These are phyloP conservation scores for Myotis planiceps DNA, from an alignment of 2,797 vertebrate genomes.

Conservation along the genomic window DNA sequence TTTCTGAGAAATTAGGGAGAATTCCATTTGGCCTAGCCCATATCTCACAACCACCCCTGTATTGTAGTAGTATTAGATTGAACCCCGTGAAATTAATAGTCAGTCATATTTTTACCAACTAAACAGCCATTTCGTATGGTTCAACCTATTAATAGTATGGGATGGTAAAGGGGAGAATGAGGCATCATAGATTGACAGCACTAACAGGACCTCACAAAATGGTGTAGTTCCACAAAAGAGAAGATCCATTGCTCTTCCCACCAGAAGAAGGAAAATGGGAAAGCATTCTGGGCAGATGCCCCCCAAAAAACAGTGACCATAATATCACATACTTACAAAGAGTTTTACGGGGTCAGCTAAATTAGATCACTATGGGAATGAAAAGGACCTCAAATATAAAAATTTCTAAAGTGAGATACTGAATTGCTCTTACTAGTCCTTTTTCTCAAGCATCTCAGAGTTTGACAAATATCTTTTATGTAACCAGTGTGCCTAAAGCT, in stretches of 20 bases:
- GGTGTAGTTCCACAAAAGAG: neutral
- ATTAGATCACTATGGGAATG: neutral
- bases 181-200: neutral
- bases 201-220: neutral
- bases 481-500: neutral
- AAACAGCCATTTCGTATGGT: neutral
- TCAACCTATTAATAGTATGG: neutral
- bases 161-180: neutral
- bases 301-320: neutral
- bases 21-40: neutral
- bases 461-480: neutral
- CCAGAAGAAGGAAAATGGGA: neutral
- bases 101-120: neutral
- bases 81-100: constrained; percentile 22
- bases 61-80: neutral
- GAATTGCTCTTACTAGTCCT: neutral
- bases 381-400: neutral
- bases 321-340: neutral
- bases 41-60: neutral
- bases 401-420: neutral
- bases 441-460: neutral
- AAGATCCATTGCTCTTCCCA: neutral
- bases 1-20: neutral
- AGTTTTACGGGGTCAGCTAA: neutral
- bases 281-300: neutral